Evolutionary conservation across 2,113 vertebrate species (phyloP), one percentile per base, ranked within the genome.

Genomic region (Porphyrio hochstetteri): DNA sequence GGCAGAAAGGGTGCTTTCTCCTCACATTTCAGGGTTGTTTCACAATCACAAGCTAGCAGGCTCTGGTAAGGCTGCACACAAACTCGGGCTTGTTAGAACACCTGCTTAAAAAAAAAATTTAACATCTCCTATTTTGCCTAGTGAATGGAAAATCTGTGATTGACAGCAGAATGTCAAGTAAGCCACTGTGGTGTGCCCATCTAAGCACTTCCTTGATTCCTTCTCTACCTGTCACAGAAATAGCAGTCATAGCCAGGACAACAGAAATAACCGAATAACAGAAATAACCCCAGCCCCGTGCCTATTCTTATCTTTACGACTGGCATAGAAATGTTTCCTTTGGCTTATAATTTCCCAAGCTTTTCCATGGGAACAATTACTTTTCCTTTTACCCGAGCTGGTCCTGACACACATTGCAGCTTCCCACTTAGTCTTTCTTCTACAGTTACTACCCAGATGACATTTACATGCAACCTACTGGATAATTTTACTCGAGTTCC

Each of bases 381-480:
- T 56, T 89, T 74, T 61, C 67, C 68, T 90, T 88, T 85, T 40
- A 55, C 52, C 87, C 56, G 42, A 24, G 71, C 90, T 92, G 87
- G 31, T 88, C 78, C 70, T 94, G 92, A 70, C 60, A 92, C 68
- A 65, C 67, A 4, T 13, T 74, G 35, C 71, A 90, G 70, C 71
- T 93, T 91, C 86, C 79, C 63, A 69, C 65, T 94, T 83, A 53
- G 7, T 65, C 42, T 93, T 78, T 64, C 82, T 78, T 92, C 71
- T 63, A 2, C 46, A 50, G 65, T 83, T 74, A 68, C 86, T 96
- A 56, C 59, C 75, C 64, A 52, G 92, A 40, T 96, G 93, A 94
- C 88, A 91, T 94, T 97, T 93, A 56, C 46, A 63, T 77, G 90
- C 93, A 92, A 38, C 53, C 86, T 92, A 23, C 77, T 88, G 81